Base-by-base conservation (phyloP, 2,113 vertebrate genomes). In the Pedionomus torquatus region DNA sequence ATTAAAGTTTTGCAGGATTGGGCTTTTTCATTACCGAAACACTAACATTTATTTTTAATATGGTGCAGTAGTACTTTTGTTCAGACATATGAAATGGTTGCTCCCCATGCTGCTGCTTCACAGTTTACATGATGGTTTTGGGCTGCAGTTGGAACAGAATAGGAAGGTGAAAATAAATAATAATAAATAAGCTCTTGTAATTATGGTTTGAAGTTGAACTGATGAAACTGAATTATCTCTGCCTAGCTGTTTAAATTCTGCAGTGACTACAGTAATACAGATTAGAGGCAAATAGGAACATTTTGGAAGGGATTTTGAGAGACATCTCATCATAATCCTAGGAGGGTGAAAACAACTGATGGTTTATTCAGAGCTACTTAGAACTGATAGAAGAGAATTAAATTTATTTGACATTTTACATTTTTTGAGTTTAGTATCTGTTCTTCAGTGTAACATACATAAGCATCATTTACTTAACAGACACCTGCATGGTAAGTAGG, bases 281-380 rank as follows among this genome's bases (percentile, higher is more conserved):
- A 96, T 96, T 93, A 68, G 72, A 93, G 58, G 64, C 58, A 92
- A 95, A 92, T 49, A 79, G 84, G 86, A 96, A 83, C 54, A 60
- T 77, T 87, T 72, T 87, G 54, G 91, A 94, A 93, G 85, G 69
- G 80, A 91, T 97, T 97, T 97, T 72, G 61, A 79, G 88, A 92
- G 57, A 69, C 49, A 70, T 89, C 57, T 41, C 90, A 72, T 80
- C 63, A 84, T 96, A 95, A 96, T 96, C 69, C 61, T 95, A 58
- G 80, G 33, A 80, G 61, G 54, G 55, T 83, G 60, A 64, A 96
- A 95, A 84, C 48, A 87, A 49, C 64, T 81, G 54, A 54, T 83
- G 41, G 35, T 79, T 5, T 66, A 85, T 91, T 94, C 55, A 63
- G 37, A 91, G 68, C 88, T 82, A 66, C 43, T 89, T 95, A 83